These are phyloP conservation scores for Ganaspis sp. DNA, from an alignment of 1,140 invertebrate species.

Conservation along the genomic window DNA sequence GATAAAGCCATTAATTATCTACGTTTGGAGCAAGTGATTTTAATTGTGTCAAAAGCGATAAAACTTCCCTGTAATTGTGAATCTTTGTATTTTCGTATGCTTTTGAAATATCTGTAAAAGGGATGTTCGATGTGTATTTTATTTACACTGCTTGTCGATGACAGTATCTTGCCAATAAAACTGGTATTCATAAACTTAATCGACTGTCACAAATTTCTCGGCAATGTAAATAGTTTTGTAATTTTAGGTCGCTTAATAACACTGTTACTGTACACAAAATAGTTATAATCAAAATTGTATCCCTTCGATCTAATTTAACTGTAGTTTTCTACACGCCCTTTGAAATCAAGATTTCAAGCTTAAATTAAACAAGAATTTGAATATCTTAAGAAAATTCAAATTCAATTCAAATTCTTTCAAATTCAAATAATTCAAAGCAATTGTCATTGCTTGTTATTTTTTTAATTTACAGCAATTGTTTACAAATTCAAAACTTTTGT, in stretches of 20 bases:
- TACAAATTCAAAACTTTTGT: too few relatives aligned
- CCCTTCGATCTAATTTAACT: neutral
- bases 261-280: constrained; percentile 10
- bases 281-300: constrained; percentile 4
- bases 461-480: too few relatives aligned
- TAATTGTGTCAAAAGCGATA: constrained; percentile 3
- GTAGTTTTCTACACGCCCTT: neutral
- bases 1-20: neutral
- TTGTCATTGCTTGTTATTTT: too few relatives aligned
- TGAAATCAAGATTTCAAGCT: neutral
- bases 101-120: neutral
- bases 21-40: neutral
- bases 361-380: neutral
- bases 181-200: constrained; percentile 11
- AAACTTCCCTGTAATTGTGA: neutral
- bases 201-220: neutral
- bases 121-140: neutral
- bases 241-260: constrained; percentile 5
- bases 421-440: too few relatives aligned
- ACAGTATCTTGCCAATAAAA: constrained; percentile 14
- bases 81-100: constrained; percentile 10
- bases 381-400: neutral
- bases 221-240: constrained; percentile 21
- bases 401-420: too few relatives aligned
- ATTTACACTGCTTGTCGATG: neutral